Conservation (phyloP, 2,113 vertebrate genomes). For the Scalopus aquaticus region DNA sequence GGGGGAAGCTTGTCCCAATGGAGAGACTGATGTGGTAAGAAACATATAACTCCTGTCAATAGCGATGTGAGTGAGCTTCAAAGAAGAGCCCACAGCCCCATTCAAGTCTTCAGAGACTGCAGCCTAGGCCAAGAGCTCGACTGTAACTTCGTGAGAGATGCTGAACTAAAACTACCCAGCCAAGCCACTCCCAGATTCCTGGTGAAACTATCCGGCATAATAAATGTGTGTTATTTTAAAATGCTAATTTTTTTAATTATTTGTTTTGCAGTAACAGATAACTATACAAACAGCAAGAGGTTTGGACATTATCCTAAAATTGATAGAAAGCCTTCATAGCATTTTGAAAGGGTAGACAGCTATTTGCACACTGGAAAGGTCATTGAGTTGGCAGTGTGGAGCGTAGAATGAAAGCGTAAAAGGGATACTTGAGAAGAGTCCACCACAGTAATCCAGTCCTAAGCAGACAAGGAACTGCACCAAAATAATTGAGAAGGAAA, state of each 20-base stretch:
- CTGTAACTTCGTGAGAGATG: not conserved
- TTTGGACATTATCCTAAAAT: slow-evolving; percentile 46
- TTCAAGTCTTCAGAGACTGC: not conserved
- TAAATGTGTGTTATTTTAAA: not conserved
- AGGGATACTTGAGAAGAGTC: not conserved
- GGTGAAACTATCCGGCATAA: not conserved
- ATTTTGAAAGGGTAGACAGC: not conserved
- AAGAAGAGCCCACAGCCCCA: not conserved
- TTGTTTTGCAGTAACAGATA: slow-evolving; percentile 11
- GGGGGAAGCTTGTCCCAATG: not conserved
- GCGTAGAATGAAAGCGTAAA: slow-evolving; percentile 3
- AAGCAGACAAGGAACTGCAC: not conserved
- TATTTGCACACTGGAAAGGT: slow-evolving; percentile 12
- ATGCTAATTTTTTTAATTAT: not conserved
- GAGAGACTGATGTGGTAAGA: not conserved
- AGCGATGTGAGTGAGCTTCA: not conserved
- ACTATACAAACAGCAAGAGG: not conserved
- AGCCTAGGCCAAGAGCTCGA: not conserved
- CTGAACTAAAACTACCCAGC: not conserved
- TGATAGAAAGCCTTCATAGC: slow-evolving; percentile 27
- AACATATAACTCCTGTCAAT: not conserved
- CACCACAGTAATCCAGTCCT: not conserved
- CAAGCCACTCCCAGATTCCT: not conserved
- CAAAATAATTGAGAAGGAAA: not conserved
- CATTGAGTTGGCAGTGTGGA: not conserved